phyloP scores from a whole-genome alignment of 2,888 invertebrate genomes.

The Phragmatobia fuliginosa region DNA sequence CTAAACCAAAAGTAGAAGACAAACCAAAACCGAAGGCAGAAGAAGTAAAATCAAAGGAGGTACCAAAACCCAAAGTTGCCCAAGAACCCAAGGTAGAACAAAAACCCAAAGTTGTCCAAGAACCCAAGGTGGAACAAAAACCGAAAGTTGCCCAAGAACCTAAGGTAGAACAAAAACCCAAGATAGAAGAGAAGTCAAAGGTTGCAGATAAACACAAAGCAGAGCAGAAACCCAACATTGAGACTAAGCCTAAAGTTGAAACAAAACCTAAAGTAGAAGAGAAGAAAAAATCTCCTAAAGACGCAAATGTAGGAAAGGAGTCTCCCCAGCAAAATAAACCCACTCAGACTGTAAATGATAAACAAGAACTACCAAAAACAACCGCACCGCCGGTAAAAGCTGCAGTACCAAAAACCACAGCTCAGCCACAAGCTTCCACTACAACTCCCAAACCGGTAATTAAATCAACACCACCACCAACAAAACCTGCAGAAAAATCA shows the following conservation, averaged over 20 bases:
- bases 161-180: conserved; percentile 39
- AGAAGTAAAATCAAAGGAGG: conserved; percentile 30
- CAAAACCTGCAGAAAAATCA: conserved; percentile 32
- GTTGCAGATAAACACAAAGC: conserved; percentile 38
- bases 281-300: conserved; percentile 44
- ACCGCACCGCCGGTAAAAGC: conserved; percentile 4
- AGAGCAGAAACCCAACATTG: conserved; percentile 30
- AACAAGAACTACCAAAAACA: neutral
- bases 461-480: conserved; percentile 34
- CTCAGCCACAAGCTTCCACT: conserved; percentile 10
- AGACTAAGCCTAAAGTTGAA: conserved; percentile 34
- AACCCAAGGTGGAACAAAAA: conserved; percentile 46
- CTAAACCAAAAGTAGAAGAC: conserved; percentile 40
- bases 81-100: conserved; percentile 12
- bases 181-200: conserved; percentile 29
- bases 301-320: conserved; percentile 24
- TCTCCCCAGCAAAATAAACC: conserved; percentile 16
- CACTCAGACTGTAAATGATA: conserved; percentile 35
- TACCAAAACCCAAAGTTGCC: conserved; percentile 33
- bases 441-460: conserved; percentile 38
- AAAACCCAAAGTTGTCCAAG: conserved; percentile 37
- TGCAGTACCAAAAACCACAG: conserved; percentile 12
- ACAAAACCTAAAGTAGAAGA: conserved; percentile 46
- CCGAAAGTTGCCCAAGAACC: conserved; percentile 42
- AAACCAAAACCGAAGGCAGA: conserved; percentile 33